Evolutionary conservation across 2,113 vertebrate genomes (phyloP).

Genomic region (Antigone vipio): DNA sequence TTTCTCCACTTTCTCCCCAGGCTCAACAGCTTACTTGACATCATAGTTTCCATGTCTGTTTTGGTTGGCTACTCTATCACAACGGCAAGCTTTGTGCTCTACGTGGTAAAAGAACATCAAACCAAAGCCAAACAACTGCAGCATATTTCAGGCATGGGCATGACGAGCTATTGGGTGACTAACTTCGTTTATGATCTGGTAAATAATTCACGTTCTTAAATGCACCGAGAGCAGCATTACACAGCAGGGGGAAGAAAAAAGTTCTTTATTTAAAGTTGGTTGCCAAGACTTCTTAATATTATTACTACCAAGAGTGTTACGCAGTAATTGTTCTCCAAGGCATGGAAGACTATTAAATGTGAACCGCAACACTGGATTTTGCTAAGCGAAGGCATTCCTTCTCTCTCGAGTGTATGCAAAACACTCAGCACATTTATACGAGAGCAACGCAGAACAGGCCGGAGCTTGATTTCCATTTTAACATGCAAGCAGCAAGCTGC

Average conservation of each 20-base stretch:
- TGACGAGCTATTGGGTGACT: conserved; percentile 89
- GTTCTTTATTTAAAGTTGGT: conserved; percentile 14
- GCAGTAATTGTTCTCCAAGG: conserved; percentile 29
- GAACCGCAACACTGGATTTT: background rate
- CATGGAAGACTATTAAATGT: background rate
- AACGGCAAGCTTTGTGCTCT: conserved; percentile 90
- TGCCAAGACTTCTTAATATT: conserved; percentile 1
- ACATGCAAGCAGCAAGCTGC: background rate
- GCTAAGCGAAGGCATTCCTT: conserved; percentile 5
- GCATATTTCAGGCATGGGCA: conserved; percentile 90
- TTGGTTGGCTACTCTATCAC: conserved; percentile 93
- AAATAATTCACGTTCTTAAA: conserved; percentile 60
- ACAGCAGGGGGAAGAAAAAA: background rate
- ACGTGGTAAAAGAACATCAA: conserved; percentile 90
- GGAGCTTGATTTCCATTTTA: conserved; percentile 7
- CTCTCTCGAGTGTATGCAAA: background rate
- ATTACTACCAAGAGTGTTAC: background rate
- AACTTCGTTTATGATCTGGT: conserved; percentile 97
- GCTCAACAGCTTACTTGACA: conserved; percentile 84
- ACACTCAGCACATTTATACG: background rate
- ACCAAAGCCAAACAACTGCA: conserved; percentile 91
- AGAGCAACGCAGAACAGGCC: background rate
- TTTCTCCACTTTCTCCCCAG: conserved; percentile 64
- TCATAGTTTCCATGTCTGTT: conserved; percentile 88
- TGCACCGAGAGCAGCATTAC: background rate